These are phyloP conservation scores for Leptatherina wallacei DNA, from an alignment of 2,797 vertebrate genomes.

Conservation along the genomic window DNA sequence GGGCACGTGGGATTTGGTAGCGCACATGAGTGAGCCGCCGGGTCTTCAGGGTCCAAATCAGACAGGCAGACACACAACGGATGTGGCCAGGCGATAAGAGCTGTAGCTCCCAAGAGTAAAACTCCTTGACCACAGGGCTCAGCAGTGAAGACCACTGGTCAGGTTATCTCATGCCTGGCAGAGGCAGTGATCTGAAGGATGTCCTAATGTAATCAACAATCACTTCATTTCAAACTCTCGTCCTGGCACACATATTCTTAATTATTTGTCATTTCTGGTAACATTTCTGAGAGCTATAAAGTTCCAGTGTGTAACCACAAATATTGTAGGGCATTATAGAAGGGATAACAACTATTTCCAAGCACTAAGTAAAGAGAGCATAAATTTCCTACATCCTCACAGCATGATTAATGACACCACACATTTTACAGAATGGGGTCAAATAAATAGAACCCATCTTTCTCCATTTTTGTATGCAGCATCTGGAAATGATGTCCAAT, in stretches of 20 bases:
- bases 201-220: constrained; percentile 6
- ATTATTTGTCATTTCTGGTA: neutral
- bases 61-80: constrained; percentile 56
- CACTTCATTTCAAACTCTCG: neutral
- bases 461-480: constrained; percentile 43
- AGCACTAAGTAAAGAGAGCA: constrained; percentile 20
- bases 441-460: constrained; percentile 58
- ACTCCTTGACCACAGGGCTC: constrained; percentile 55
- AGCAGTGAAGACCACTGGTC: constrained; percentile 34
- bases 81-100: constrained; percentile 70
- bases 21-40: constrained; percentile 69
- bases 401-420: constrained; percentile 67
- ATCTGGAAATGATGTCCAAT: constrained; percentile 64
- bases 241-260: constrained; percentile 9
- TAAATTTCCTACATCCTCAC: constrained; percentile 38
- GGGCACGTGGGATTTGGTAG: constrained; percentile 63
- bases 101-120: constrained; percentile 48
- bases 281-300: constrained; percentile 14
- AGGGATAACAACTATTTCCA: constrained; percentile 26
- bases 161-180: constrained; percentile 34
- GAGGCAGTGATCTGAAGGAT: constrained; percentile 13
- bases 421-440: constrained; percentile 73
- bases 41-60: constrained; percentile 71
- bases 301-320: constrained; percentile 31
- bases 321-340: constrained; percentile 24